Evolutionary conservation across 2,113 vertebrate species (phyloP).

Genomic region (Mesitornis unicolor): DNA sequence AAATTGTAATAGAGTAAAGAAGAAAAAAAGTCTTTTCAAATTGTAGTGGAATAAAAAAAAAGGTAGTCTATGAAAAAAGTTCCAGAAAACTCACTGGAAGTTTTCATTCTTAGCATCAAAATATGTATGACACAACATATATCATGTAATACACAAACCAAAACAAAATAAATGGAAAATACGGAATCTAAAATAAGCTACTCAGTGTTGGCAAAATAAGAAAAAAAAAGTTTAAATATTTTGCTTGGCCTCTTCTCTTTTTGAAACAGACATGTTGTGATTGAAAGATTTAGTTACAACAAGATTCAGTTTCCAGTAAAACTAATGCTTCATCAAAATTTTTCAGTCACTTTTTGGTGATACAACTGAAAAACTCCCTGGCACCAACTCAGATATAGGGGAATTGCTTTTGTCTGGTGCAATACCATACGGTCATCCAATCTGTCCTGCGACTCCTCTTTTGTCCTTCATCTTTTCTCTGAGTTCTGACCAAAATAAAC

Average conservation of each 20-base stretch:
- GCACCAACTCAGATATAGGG: background rate
- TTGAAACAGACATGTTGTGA: background rate
- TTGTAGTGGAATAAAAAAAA: background rate
- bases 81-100: background rate
- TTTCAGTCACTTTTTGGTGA: background rate
- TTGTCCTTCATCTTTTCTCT: background rate
- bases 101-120: background rate
- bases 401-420: background rate
- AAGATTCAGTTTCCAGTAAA: background rate
- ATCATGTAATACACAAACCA: background rate
- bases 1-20: background rate
- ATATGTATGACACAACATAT: background rate
- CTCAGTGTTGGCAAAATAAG: background rate
- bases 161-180: background rate
- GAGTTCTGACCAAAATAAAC: background rate
- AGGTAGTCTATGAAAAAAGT: background rate
- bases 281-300: background rate
- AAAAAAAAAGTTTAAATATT: background rate
- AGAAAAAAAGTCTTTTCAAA: background rate
- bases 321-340: background rate
- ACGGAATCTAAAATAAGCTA: background rate
- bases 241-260: background rate
- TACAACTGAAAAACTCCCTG: background rate
- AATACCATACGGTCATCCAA: background rate
- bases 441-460: background rate